These are phyloP conservation scores for Synanthedon formicaeformis DNA, from an alignment of 2,888 invertebrate genomes.

Conservation along the genomic window DNA sequence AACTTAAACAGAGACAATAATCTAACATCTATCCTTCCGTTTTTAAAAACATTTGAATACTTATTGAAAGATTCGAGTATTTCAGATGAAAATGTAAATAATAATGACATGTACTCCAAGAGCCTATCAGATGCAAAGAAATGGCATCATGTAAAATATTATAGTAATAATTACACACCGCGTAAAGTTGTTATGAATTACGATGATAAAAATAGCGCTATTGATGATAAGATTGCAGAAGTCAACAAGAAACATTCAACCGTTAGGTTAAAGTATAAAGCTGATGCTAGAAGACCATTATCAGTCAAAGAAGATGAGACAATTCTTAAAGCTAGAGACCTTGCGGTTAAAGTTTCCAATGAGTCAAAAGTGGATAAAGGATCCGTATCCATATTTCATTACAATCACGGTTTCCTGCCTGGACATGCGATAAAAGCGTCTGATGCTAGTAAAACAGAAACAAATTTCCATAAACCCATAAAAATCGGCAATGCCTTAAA, in stretches of 20 bases:
- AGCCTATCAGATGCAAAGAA: conserved; percentile 37
- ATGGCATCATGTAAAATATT: conserved; percentile 55
- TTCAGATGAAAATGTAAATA: conserved; percentile 9
- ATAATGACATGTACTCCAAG: conserved; percentile 30
- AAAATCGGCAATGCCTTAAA: conserved; percentile 57
- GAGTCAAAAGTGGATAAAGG: conserved; percentile 27
- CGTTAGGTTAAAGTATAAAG: conserved; percentile 35
- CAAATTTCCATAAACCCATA: conserved; percentile 38
- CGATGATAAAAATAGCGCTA: conserved; percentile 10
- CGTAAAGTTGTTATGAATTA: conserved; percentile 29
- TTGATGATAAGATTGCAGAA: conserved; percentile 20
- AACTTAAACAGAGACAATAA: conserved; percentile 14
- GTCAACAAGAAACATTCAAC: conserved; percentile 28
- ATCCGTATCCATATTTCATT: conserved; percentile 39
- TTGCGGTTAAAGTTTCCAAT: conserved; percentile 41
- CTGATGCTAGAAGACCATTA: conserved; percentile 23
- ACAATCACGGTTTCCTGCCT: conserved; percentile 44
- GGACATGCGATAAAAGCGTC: conserved; percentile 16
- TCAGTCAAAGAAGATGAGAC: conserved; percentile 18
- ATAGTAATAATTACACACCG: conserved; percentile 44
- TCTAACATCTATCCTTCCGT: conserved; percentile 35
- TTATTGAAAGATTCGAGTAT: conserved; percentile 21
- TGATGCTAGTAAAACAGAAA: conserved; percentile 11
- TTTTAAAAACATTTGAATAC: conserved; percentile 45
- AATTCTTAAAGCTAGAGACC: conserved; percentile 27